These are phyloP conservation scores for Momotus momota DNA, from an alignment of 2,797 vertebrate genomes.

Conservation along the genomic window DNA sequence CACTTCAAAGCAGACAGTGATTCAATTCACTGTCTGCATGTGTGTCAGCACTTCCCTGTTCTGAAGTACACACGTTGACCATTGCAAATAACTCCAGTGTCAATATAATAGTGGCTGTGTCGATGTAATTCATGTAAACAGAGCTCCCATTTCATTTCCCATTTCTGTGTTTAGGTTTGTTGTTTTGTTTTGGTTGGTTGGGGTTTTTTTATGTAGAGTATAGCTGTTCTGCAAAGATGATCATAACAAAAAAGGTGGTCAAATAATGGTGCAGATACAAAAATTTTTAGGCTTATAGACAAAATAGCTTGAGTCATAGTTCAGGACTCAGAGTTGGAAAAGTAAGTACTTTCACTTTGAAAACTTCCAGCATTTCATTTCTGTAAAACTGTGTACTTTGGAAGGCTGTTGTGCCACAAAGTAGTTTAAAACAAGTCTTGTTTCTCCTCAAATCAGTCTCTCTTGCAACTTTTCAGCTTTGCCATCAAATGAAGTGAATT, in stretches of 20 bases:
- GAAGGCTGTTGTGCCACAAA: not conserved
- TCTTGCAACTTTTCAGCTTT: not conserved
- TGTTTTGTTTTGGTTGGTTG: not conserved
- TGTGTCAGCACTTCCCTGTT: not conserved
- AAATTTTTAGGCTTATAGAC: not conserved
- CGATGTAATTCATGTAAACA: not conserved
- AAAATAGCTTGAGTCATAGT: not conserved
- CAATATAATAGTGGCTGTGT: not conserved
- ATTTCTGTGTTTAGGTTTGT: not conserved
- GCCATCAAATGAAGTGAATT: not conserved
- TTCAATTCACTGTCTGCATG: not conserved
- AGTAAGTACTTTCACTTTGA: not conserved
- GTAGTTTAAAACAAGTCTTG: not conserved
- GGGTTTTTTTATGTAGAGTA: too few relatives aligned
- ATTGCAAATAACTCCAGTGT: not conserved
- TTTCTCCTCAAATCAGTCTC: not conserved
- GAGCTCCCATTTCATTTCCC: not conserved
- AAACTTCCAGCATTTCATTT: not conserved
- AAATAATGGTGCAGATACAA: not conserved
- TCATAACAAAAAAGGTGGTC: not conserved
- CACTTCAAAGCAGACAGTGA: not conserved
- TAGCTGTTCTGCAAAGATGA: not conserved
- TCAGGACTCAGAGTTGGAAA: not conserved
- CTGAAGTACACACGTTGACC: accelerated
- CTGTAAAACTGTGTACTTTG: not conserved